A percentile compares a stretch with the other conserved stretches of the same genome.
phyloP scores from a whole-genome alignment of 2,797 vertebrate species.

The Podarcis siculus region DNA sequence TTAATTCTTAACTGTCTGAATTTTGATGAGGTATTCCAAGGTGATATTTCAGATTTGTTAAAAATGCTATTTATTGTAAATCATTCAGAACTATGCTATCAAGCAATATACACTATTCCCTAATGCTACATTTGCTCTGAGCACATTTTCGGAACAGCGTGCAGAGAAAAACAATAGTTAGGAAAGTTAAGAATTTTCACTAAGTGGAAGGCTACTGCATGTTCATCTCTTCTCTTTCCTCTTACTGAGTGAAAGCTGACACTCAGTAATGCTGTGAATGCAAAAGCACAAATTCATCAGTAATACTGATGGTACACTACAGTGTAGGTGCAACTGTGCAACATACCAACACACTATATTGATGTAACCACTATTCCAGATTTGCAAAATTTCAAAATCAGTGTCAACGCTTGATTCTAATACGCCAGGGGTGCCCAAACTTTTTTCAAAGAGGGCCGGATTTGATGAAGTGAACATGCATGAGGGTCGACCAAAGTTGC shows the following conservation, averaged over 20 bases:
- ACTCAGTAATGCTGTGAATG: neutral
- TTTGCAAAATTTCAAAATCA: no score
- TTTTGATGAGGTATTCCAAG: neutral
- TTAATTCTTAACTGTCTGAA: neutral
- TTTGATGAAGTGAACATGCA: no score
- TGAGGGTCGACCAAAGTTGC: no score
- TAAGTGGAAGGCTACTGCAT: neutral
- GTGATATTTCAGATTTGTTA: neutral
- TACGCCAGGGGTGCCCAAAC: no score
- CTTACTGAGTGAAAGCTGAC: no score
- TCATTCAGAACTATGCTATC: neutral
- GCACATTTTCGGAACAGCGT: neutral
- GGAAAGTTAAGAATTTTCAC: neutral
- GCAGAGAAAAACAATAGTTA: neutral
- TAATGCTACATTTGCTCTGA: neutral
- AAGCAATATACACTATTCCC: neutral
- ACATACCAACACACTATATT: no score
- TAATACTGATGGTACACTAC: no score
- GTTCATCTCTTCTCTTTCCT: neutral
- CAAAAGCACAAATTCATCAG: no score
- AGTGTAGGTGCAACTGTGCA: neutral
- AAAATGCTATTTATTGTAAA: neutral
- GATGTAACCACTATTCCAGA: no score
- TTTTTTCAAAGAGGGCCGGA: no score
- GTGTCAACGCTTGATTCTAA: no score